Conservation (phyloP, 1,140 invertebrate genomes). For the Achroia grisella region DNA sequence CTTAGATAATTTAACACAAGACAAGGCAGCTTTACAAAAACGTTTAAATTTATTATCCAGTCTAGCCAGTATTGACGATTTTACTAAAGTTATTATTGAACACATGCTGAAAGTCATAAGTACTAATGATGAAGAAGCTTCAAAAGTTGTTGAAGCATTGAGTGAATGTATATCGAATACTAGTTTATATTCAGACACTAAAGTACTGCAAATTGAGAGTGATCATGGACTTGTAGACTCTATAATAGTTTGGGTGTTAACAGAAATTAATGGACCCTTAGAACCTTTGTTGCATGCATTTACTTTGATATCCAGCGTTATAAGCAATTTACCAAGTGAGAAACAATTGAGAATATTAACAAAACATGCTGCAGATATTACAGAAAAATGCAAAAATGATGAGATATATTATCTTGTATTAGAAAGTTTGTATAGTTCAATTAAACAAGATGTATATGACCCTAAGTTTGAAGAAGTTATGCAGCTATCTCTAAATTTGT, state of each 20-base stretch:
- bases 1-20: conserved; percentile 39
- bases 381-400: conserved; percentile 35
- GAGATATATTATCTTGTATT: conserved; percentile 45
- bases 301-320: conserved; percentile 50
- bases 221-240: conserved; percentile 58
- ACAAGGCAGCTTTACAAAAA: conserved; percentile 44
- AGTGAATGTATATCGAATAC: conserved; percentile 43
- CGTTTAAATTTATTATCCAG: conserved; percentile 45
- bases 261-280: conserved; percentile 25
- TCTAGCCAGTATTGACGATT: conserved; percentile 59
- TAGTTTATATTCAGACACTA: conserved; percentile 44
- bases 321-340: conserved; percentile 40
- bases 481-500: conserved; percentile 33
- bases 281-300: conserved; percentile 39
- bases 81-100: conserved; percentile 55
- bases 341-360: conserved; percentile 41
- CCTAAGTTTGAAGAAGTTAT: conserved; percentile 45
- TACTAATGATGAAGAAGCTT: conserved; percentile 27
- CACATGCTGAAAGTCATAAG: conserved; percentile 54
- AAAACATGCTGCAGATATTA: conserved; percentile 31
- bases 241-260: conserved; percentile 41
- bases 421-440: conserved; percentile 53
- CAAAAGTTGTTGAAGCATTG: conserved; percentile 43
- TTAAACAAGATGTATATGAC: conserved; percentile 42
- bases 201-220: conserved; percentile 54